Evolutionary conservation across 2,888 invertebrate species (phyloP), one percentile per base, ranked within the genome.

Genomic region (Desoria tigrina): DNA sequence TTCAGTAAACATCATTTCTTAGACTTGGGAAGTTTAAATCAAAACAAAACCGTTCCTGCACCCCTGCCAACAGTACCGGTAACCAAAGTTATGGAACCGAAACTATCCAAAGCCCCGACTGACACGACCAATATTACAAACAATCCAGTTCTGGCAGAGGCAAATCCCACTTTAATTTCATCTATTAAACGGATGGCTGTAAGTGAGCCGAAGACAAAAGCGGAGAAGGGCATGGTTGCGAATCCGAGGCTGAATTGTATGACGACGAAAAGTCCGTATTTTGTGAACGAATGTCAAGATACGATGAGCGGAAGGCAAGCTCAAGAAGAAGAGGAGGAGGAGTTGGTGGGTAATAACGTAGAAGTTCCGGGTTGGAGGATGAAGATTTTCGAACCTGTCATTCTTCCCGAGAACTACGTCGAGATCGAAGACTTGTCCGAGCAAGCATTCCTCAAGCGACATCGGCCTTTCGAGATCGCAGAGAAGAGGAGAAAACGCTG

Each of bases 371-470:
- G 54, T 27, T 68, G 68, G 68, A 28, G 68, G 39, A 9, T 61
- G 11, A 49, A 14, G n/a, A 21, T 27, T n/a, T 14, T 58, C 7
- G 55, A 61, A 14, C 54, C 45, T 1, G 37, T 55, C 24, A 6
- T 39, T 11, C 60, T 59, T 24, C 51, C 51, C 9, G 14, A 14
- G 6, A 9, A 14, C 6, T 21, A 18, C 26, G 4, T 24, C 7
- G 51, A 51, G 4, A 24, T 51, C 3, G 68, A 68, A 26, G 68
- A 65, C 18, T 50, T 65, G 59, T 90, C 90, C 75, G 94, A 95
- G 79, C 90, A 89, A 76, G 88, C 89, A 49, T 94, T 89, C 80
- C 84, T 88, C 63, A 90, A 90, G 78, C 84, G 94, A 49, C 95
- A 95, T 80, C 86, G 87, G 71, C 90, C 93, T 79, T 83, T 89